Evolutionary conservation across 1,140 invertebrate genomes (phyloP), one percentile per base, ranked within the genome.

Genomic region (Phenacoccus solenopsis): DNA sequence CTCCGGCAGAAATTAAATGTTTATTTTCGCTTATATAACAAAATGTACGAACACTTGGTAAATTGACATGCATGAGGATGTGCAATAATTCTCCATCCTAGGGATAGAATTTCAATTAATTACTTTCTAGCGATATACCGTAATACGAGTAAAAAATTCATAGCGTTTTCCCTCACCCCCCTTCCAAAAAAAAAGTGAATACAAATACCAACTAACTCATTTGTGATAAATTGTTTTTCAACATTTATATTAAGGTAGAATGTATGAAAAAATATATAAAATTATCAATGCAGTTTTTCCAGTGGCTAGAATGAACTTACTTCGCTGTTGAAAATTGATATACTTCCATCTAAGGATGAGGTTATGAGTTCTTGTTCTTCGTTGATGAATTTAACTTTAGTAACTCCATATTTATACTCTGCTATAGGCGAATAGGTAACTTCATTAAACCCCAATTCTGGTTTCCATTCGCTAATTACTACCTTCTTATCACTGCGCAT

Each of bases 341-440:
- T 84, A 67, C 82, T 86, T 2, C 89, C 89, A 77, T 91, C 89
- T 21, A 88, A 87, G 20, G 88, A 90, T 24, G 85, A 82, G 4
- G 86, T 84, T 1, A 86, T 88, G 20, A 91, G 75, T 77, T 88
- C 83, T 1, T 84, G 86, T 25, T 86, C 86, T 76, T 84, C 84
- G 0, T 88, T 87, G 16, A 88, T 88, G 72, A 90, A 87, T 73
- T 83, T 80, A 21, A 87, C 82, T 72, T 81, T 83, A 1, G 85
- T 86, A 1, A 87, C 82, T n/a, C 83, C 83, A 75, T 88, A 88
- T 73, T 86, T 87, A 76, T 88, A 86, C 0, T 81, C 84, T 16
- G 78, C 73, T 9, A 88, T 75, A 0, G 86, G 86, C 9, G 85
- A 87, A 74, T 79, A 84, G 16, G 76, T 73, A 3, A 78, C 75